Evolutionary conservation across 1,140 invertebrate genomes (phyloP), one percentile per base, ranked within the genome.

Genomic region (Formica exsecta): DNA sequence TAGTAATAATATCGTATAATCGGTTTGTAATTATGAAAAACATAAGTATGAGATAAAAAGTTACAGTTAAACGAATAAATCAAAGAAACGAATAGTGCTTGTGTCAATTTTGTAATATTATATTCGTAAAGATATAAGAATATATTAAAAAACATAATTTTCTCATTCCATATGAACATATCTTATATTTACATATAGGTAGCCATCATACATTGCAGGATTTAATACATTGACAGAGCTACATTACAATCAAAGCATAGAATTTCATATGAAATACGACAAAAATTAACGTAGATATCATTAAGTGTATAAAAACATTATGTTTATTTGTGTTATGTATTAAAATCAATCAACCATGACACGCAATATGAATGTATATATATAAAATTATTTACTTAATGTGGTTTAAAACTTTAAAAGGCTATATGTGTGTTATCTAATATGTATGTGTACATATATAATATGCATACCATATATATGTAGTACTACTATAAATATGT

Each of bases 241-340:
- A 48, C 16, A 29, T 25, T 73, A n/a, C 16, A 54, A 66, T 9
- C 3, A 81, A 44, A 25, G 16, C 25, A 57, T 59, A 29, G 8
- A 61, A 61, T 61, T 25, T 29, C 29, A 51, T 51, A 51, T 51
- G 48, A 51, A 61, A 59, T 22, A 59, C 57, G 11, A 1, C 22
- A 62, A 62, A 32, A 32, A 25, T n/a, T 5, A 32, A 32, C 11
- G 13, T 25, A 64, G 22, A 16, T 51, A 51, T 48, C 22, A 36
- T 57, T n/a, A n/a, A 4, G n/a, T 71, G n/a, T 48, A n/a, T 76
- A 66, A 48, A 36, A 59, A 75, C 32, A 64, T 62, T 75, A 22
- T 5, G 32, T 68, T 66, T 38, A 76, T 57, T 57, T 51, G 5
- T 64, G 11, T 22, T 64, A 22, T 19, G 3, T 32, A 5, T 81